phyloP scores from a whole-genome alignment of 2,888 invertebrate species.

The Sympetrum striolatum region DNA sequence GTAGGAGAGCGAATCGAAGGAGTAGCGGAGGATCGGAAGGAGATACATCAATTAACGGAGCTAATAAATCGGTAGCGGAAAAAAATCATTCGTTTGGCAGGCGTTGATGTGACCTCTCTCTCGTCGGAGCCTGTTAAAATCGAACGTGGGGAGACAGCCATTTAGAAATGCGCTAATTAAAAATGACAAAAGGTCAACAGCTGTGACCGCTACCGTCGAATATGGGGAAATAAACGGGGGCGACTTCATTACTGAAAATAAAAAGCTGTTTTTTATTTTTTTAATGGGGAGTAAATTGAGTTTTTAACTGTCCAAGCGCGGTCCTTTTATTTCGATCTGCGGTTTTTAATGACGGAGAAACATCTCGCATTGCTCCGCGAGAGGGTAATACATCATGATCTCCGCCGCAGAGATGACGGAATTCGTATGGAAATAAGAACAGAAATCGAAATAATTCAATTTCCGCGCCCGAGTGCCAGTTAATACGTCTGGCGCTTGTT shows the following conservation, averaged over 20 bases:
- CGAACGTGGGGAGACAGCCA: not conserved
- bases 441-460: no score
- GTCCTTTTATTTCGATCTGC: not conserved
- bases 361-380: not conserved
- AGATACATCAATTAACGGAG: not conserved
- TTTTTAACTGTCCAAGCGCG: not conserved
- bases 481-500: no score
- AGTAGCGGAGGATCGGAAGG: not conserved
- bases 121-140: not conserved
- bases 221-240: not conserved
- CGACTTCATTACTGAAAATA: not conserved
- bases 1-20: not conserved
- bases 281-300: not conserved
- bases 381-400: not conserved
- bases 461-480: no score
- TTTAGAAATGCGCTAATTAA: not conserved
- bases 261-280: not conserved
- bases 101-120: not conserved
- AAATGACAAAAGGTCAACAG: not conserved
- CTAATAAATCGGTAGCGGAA: not conserved
- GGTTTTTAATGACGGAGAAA: not conserved
- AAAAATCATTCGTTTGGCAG: not conserved
- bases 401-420: no score
- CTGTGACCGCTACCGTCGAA: not conserved
- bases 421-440: no score